phyloP scores from a whole-genome alignment of 2,888 invertebrate genomes.

The Catotricha subobsoleta region DNA sequence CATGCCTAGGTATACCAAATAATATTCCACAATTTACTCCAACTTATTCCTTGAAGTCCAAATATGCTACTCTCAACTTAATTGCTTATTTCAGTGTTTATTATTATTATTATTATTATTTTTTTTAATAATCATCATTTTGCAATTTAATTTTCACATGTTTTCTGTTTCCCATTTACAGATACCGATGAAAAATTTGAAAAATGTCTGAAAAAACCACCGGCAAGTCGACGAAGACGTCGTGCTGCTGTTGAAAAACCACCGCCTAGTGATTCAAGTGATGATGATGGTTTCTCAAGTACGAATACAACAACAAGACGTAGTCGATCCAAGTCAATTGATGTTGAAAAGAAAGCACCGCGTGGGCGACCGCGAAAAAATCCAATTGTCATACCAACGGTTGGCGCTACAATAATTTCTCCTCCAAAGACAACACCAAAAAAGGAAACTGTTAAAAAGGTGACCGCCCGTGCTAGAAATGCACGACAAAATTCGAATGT shows the following conservation, averaged over 20 bases:
- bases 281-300: constrained; percentile 15
- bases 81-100: too few species aligned
- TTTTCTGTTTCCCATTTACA: too few species aligned
- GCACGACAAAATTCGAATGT: constrained; percentile 18
- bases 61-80: too few species aligned
- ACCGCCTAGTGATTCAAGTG: constrained; percentile 22
- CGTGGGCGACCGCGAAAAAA: constrained; percentile 31
- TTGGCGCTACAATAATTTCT: not conserved
- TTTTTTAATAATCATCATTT: too few species aligned
- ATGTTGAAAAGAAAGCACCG: constrained; percentile 18
- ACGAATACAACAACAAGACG: constrained; percentile 10
- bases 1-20: too few species aligned
- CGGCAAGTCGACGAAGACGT: constrained; percentile 8
- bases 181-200: constrained; percentile 16
- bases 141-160: too few species aligned
- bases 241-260: constrained; percentile 16
- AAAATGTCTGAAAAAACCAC: constrained; percentile 14
- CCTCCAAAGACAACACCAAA: constrained; percentile 8
- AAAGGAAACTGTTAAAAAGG: constrained; percentile 10
- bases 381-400: too few species aligned
- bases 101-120: too few species aligned
- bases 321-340: constrained; percentile 11
- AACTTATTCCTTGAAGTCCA: too few species aligned
- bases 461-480: constrained; percentile 12
- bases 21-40: too few species aligned